Evolutionary conservation across 2,113 vertebrate species (phyloP), one percentile per base, ranked within the genome.

Genomic region (Cariama cristata): DNA sequence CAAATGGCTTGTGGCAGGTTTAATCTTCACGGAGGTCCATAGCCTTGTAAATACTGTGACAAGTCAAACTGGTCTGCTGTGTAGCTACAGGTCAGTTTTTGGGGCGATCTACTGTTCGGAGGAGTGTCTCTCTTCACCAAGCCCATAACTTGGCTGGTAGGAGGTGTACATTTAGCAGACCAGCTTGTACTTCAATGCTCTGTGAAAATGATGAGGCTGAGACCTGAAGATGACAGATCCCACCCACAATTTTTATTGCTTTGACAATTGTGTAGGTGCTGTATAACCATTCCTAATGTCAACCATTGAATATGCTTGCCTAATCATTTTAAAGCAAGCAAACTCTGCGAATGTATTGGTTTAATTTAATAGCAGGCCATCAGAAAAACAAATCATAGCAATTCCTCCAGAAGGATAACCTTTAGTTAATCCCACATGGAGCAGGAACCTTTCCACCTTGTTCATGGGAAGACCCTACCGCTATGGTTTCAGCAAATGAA

Each of bases 1-100:
- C 55, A 79, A 47, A 69, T 59, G 28, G 32, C 32, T 60, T 76
- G n/a, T 35, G 86, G 42, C 14, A 77, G 45, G 42, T 86, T 86
- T 79, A 63, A 92, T 73, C 63, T 59, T 55, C 47, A 58, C 44
- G 62, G 58, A 63, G 32, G n/a, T 82, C 50, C 67, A 71, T 1
- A 83, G 55, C 71, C 47, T 83, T 91, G 75, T 44, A 93, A 95
- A 75, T 71, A 67, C 16, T 44, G 66, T 82, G 62, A 59, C 79
- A 38, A 79, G 32, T 64, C 62, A 75, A 79, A 68, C 3, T 17
- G 12, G 14, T 32, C 35, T 1, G 2, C 11, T 38, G n/a, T 40
- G 38, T 3, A 86, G 53, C n/a, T 72, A 21, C 5, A 93, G 38
- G 59, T 52, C 56, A 84, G n/a, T 27, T 56, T 89, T 83, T 56